Percentiles rank a stretch among this genome's conserved stretches.
Evolutionary conservation across 1,140 invertebrate species (phyloP).

Genomic region (Heliconius hermathena): DNA sequence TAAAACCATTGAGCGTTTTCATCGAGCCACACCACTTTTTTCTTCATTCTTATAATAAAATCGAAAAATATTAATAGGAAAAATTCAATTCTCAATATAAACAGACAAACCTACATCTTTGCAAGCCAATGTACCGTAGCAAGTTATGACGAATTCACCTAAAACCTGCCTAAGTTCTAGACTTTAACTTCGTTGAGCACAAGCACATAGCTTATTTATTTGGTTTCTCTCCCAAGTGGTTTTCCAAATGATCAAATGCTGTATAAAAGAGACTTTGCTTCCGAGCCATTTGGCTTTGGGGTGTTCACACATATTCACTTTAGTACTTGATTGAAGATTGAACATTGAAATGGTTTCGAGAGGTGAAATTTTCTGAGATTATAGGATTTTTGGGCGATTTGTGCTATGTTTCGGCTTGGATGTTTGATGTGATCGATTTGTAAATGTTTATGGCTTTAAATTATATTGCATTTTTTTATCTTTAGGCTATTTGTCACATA

Average conservation of each 20-base stretch:
- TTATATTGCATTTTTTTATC: too few species aligned
- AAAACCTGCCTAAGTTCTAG: not conserved
- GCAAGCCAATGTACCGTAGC: not conserved
- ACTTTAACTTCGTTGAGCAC: slow-evolving; percentile 6
- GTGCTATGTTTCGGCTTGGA: not conserved
- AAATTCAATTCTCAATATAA: not conserved
- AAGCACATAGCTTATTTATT: slow-evolving; percentile 40
- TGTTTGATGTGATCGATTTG: not conserved
- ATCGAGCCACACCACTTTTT: too few species aligned
- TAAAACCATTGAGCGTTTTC: too few species aligned
- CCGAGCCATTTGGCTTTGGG: slow-evolving; percentile 37
- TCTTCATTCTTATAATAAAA: too few species aligned
- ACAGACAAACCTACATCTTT: not conserved
- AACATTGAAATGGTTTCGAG: slow-evolving; percentile 22
- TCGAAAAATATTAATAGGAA: not conserved
- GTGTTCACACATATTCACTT: slow-evolving; percentile 34
- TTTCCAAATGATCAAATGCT: slow-evolving; percentile 54
- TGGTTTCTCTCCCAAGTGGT: slow-evolving; percentile 41
- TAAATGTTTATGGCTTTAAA: too few species aligned
- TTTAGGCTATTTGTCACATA: too few species aligned
- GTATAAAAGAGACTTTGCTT: slow-evolving; percentile 35
- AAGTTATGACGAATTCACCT: not conserved
- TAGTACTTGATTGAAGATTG: slow-evolving; percentile 30
- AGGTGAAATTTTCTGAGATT: slow-evolving; percentile 22
- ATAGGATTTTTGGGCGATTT: slow-evolving; percentile 20